Conservation (phyloP, 2,888 invertebrate species). For the Melinaea menophilus region DNA sequence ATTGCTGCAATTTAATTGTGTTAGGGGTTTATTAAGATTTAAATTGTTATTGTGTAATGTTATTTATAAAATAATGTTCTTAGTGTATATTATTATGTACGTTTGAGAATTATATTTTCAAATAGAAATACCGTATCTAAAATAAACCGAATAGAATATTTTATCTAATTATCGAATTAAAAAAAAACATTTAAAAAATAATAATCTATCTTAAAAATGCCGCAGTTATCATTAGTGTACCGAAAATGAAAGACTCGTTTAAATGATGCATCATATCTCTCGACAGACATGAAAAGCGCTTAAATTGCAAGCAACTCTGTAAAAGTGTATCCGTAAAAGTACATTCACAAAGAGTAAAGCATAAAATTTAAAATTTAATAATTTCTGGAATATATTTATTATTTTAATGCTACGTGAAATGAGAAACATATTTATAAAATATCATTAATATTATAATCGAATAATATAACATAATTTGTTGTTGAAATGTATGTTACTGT, state of each 20-base stretch:
- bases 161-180: too few species aligned
- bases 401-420: background rate
- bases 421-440: background rate
- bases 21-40: too few species aligned
- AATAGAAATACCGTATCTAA: too few species aligned
- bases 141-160: too few species aligned
- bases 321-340: background rate
- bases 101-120: too few species aligned
- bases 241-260: conserved; percentile 18
- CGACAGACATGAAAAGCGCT: background rate
- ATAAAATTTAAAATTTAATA: background rate
- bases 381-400: background rate
- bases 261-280: conserved; percentile 2
- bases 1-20: too few species aligned
- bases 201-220: conserved; percentile 27
- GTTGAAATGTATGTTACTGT: background rate
- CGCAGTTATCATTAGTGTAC: conserved; percentile 36
- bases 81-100: too few species aligned
- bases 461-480: background rate
- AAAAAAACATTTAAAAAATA: too few species aligned
- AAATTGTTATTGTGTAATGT: too few species aligned
- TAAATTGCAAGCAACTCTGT: background rate
- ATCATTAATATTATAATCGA: background rate
- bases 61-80: too few species aligned
- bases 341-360: background rate